Percentiles rank a stretch among this genome's conserved stretches.
phyloP scores from a whole-genome alignment of 2,113 vertebrate species.

The Castor canadensis region DNA sequence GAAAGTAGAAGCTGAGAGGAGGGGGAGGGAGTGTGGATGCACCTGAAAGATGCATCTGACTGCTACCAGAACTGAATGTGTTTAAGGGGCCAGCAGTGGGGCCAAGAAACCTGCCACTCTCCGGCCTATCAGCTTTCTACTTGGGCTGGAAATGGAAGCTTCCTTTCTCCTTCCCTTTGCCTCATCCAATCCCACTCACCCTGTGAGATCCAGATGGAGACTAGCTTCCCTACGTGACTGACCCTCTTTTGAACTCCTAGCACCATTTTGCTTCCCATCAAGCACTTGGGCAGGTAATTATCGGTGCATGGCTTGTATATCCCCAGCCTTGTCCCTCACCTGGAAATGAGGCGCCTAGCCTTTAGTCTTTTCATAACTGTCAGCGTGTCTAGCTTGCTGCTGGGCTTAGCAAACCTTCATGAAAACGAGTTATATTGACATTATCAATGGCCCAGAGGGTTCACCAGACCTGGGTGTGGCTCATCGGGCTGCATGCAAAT shows the following conservation, averaged over 20 bases:
- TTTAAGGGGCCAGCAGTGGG: neutral
- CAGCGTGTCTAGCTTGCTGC: neutral
- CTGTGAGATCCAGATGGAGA: neutral
- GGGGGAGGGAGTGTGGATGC: neutral
- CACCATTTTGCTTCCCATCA: neutral
- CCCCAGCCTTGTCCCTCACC: neutral
- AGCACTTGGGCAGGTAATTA: neutral
- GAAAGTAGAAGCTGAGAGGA: neutral
- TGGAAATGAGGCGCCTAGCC: neutral
- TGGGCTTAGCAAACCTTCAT: conserved; percentile 2
- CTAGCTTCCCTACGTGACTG: neutral
- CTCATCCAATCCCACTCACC: neutral
- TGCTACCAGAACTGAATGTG: neutral
- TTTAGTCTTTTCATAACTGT: neutral
- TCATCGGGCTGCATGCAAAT: conserved; percentile 7
- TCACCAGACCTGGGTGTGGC: conserved; percentile 26
- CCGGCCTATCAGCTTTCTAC: neutral
- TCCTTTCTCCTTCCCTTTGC: neutral
- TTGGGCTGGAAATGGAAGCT: neutral
- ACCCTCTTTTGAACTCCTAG: neutral
- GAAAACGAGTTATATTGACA: conserved; percentile 29
- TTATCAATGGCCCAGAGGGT: conserved; percentile 14
- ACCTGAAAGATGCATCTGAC: neutral
- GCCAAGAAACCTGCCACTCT: neutral
- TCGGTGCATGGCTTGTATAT: no score